Conservation (phyloP, 2,113 vertebrate species). For the Parus major region DNA sequence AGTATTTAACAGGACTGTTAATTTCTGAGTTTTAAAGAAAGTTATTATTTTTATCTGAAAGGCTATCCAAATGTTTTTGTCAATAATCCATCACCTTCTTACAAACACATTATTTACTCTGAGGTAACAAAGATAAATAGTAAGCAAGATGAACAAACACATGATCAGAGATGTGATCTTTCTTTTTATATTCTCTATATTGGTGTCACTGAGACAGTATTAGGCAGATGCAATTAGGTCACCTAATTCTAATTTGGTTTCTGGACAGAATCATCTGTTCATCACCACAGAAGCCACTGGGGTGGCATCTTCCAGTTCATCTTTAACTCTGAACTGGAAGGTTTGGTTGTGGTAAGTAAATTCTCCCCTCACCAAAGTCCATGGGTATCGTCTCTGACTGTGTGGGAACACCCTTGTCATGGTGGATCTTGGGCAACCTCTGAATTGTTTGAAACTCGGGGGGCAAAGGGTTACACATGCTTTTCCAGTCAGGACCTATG, state of each 20-base stretch:
- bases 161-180: neutral
- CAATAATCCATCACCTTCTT: neutral
- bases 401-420: neutral
- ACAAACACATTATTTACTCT: neutral
- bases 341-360: neutral
- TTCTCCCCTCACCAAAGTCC: neutral
- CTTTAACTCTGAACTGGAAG: neutral
- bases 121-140: neutral
- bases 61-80: neutral
- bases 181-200: neutral
- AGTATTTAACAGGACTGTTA: neutral
- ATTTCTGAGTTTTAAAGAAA: neutral
- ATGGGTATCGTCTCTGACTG: neutral
- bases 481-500: neutral
- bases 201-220: neutral
- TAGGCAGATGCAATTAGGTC: neutral
- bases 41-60: neutral
- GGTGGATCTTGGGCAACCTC: neutral
- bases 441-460: neutral
- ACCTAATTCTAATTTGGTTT: neutral
- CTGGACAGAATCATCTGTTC: neutral
- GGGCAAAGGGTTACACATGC: accelerated
- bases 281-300: neutral
- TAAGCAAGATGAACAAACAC: neutral
- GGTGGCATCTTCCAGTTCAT: neutral